Percentiles rank a stretch among this genome's conserved stretches.
Evolutionary conservation across 2,113 vertebrate species (phyloP).

Genomic region (Thamnophis sirtalis): DNA sequence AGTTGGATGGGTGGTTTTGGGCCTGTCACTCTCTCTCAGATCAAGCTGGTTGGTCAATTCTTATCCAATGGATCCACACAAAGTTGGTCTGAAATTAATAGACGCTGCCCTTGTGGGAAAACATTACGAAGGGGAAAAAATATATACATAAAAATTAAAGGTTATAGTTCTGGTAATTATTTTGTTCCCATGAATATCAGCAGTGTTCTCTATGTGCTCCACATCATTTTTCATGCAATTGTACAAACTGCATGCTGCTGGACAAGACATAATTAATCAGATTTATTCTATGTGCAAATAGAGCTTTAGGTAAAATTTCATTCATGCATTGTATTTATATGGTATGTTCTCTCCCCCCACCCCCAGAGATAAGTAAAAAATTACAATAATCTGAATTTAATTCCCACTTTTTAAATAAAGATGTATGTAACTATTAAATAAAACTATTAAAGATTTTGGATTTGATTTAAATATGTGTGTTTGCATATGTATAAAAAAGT

Average conservation of each 20-base stretch:
- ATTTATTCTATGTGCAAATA: neutral
- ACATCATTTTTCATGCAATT: neutral
- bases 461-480: neutral
- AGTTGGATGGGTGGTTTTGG: no score
- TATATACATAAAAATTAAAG: neutral
- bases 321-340: neutral
- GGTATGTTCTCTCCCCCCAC: neutral
- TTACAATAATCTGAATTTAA: neutral
- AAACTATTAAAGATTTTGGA: neutral
- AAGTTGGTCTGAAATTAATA: no score
- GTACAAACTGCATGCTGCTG: neutral
- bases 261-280: neutral
- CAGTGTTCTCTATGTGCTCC: neutral
- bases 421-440: neutral
- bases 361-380: neutral
- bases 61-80: no score
- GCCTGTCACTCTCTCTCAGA: no score
- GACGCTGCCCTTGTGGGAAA: no score
- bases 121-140: no score
- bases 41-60: no score
- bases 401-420: neutral
- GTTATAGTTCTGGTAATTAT: neutral
- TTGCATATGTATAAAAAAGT: neutral
- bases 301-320: neutral
- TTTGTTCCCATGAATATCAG: neutral